phyloP scores from a whole-genome alignment of 2,888 invertebrate genomes.

The Bhutanitis thaidina region DNA sequence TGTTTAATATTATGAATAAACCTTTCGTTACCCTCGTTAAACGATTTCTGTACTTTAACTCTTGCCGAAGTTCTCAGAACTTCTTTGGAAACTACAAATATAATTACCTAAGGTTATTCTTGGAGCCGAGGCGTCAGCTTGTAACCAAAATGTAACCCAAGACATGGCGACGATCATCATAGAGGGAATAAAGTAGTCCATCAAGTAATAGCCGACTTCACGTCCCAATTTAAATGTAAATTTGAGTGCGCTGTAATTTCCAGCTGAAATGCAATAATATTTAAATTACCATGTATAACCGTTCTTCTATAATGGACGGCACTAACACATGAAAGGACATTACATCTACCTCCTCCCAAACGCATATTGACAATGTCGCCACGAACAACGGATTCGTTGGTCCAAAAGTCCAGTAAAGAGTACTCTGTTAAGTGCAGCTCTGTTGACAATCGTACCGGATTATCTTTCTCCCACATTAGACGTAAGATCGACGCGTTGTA shows the following conservation, averaged over 20 bases:
- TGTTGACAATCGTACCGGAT: slow-evolving; percentile 86
- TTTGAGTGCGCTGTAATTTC: slow-evolving; percentile 89
- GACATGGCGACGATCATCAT: slow-evolving; percentile 92
- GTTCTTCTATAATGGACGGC: slow-evolving; percentile 24
- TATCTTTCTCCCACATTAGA: slow-evolving; percentile 86
- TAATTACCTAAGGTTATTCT: slow-evolving; percentile 88
- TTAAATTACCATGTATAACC: not conserved
- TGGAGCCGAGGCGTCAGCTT: slow-evolving; percentile 91
- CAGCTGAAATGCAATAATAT: slow-evolving; percentile 74
- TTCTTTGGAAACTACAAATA: no score
- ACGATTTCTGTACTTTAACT: no score
- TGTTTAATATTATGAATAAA: no score
- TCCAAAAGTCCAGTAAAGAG: slow-evolving; percentile 84
- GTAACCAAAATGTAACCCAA: slow-evolving; percentile 94
- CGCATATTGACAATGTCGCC: slow-evolving; percentile 84
- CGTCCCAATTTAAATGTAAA: slow-evolving; percentile 89
- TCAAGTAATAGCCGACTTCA: slow-evolving; percentile 91
- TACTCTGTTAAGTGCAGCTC: slow-evolving; percentile 91
- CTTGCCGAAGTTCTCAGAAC: no score
- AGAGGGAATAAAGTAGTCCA: slow-evolving; percentile 93
- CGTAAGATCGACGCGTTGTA: slow-evolving; percentile 88
- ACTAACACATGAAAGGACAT: slow-evolving; percentile 46
- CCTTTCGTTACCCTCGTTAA: no score
- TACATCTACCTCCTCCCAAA: slow-evolving; percentile 85
- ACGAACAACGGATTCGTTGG: slow-evolving; percentile 84